Percentiles rank a stretch among this genome's conserved stretches.
These are phyloP conservation scores for Meganola albula DNA, from an alignment of 2,888 invertebrate species.

Conservation along the genomic window DNA sequence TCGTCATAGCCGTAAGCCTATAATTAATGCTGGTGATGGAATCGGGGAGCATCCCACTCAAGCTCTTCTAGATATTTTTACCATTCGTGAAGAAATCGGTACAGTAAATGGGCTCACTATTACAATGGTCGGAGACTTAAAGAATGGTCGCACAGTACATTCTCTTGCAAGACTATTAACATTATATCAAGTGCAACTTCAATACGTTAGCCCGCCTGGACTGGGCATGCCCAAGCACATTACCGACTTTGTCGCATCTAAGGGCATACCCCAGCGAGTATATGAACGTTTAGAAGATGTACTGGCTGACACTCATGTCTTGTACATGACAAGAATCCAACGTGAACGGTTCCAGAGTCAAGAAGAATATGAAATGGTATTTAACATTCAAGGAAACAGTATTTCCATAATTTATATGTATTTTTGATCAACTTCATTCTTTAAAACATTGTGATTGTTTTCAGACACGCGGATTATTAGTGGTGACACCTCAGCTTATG, in stretches of 20 bases:
- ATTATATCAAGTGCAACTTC: conserved; percentile 93
- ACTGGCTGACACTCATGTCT: conserved; percentile 94
- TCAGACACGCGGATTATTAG: conserved; percentile 90
- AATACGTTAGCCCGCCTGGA: conserved; percentile 92
- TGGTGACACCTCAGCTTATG: conserved; percentile 97
- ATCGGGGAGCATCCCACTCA: conserved; percentile 98
- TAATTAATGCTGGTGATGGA: conserved; percentile 99
- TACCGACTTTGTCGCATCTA: conserved; percentile 84
- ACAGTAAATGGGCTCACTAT: conserved; percentile 98
- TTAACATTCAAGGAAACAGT: neutral
- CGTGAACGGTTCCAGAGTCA: conserved; percentile 91
- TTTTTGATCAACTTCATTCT: neutral
- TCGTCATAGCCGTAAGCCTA: conserved; percentile 88
- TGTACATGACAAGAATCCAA: conserved; percentile 99
- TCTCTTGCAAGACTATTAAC: conserved; percentile 96
- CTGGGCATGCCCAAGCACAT: conserved; percentile 96
- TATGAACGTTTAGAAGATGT: conserved; percentile 88
- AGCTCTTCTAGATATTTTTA: conserved; percentile 97
- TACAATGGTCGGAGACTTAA: conserved; percentile 98
- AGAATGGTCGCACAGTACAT: conserved; percentile 98
- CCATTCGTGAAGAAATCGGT: conserved; percentile 98
- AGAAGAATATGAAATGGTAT: conserved; percentile 91
- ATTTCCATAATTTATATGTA: neutral
- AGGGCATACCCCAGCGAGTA: conserved; percentile 87
- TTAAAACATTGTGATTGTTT: conserved; percentile 13